These are phyloP conservation scores for Zaprionus obscuricornis DNA, from an alignment of 2,888 invertebrate genomes.

Conservation along the genomic window DNA sequence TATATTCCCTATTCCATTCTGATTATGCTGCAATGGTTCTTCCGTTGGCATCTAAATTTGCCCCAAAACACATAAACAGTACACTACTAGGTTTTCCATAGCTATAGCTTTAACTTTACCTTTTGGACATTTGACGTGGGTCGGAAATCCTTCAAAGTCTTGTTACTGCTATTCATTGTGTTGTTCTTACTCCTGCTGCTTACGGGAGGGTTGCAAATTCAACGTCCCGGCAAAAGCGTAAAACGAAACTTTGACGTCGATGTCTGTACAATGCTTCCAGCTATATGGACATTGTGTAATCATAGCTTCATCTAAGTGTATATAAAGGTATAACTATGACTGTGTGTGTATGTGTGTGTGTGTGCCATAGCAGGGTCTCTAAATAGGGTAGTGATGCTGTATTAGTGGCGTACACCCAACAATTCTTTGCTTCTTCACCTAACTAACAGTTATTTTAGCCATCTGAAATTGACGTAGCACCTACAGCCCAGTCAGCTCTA, in stretches of 20 bases:
- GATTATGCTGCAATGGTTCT: constrained; percentile 2
- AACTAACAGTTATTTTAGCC: constrained; percentile 36
- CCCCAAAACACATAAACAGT: constrained; percentile 30
- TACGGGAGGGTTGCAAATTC: constrained; percentile 51
- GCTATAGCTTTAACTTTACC: constrained; percentile 41
- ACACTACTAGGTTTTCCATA: constrained; percentile 65
- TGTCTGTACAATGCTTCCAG: constrained; percentile 55
- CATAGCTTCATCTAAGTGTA: constrained; percentile 50
- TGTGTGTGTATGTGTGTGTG: constrained; percentile 17
- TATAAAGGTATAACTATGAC: neutral
- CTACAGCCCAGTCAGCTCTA: constrained; percentile 58
- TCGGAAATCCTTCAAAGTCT: constrained; percentile 76
- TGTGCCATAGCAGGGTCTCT: constrained; percentile 47
- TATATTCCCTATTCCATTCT: constrained; percentile 5
- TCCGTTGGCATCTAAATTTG: neutral
- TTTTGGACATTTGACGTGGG: constrained; percentile 58
- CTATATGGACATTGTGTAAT: constrained; percentile 61
- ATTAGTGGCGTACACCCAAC: constrained; percentile 27
- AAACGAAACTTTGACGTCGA: constrained; percentile 66
- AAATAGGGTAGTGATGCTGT: constrained; percentile 47
- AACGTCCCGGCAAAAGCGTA: constrained; percentile 37
- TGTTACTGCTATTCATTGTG: constrained; percentile 30
- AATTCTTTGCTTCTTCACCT: constrained; percentile 12
- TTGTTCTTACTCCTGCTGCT: constrained; percentile 3
- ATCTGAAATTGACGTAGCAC: constrained; percentile 76